phyloP scores from a whole-genome alignment of 2,888 invertebrate species.

The Aporophyla lueneburgensis region DNA sequence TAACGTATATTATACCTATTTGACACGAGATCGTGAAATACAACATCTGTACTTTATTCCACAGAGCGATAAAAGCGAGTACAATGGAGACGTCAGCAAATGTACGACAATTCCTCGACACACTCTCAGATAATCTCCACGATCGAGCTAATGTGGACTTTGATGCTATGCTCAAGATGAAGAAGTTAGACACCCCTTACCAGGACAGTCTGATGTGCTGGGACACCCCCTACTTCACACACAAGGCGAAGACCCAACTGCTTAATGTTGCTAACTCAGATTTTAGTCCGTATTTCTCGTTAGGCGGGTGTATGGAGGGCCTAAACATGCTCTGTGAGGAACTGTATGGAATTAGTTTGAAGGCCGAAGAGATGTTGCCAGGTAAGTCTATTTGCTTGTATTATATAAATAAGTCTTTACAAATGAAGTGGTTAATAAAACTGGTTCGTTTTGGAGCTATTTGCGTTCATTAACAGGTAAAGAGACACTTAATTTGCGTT shows the following conservation, averaged over 20 bases:
- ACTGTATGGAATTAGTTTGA: conserved; percentile 95
- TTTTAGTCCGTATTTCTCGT: conserved; percentile 96
- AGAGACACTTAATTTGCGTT: no score
- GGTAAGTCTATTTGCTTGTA: conserved; percentile 80
- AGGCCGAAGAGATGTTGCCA: conserved; percentile 93
- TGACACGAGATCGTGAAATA: not conserved
- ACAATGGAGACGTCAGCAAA: conserved; percentile 95
- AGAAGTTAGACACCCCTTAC: conserved; percentile 86
- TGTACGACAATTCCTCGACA: conserved; percentile 95
- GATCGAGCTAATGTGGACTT: conserved; percentile 94
- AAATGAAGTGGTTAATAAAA: no score
- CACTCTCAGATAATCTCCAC: conserved; percentile 93
- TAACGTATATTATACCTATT: not conserved
- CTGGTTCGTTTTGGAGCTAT: no score
- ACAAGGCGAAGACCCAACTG: conserved; percentile 93
- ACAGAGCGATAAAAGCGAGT: conserved; percentile 96
- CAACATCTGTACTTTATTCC: conserved; percentile 48
- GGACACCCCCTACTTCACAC: conserved; percentile 97
- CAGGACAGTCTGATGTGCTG: conserved; percentile 91
- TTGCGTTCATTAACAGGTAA: no score
- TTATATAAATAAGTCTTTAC: not conserved
- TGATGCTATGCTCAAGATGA: conserved; percentile 94
- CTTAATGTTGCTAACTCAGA: conserved; percentile 93
- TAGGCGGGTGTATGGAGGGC: conserved; percentile 99
- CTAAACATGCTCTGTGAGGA: conserved; percentile 96